Base-by-base conservation (phyloP, 2,797 vertebrate genomes). In the Scolopax bukidnonensis region DNA sequence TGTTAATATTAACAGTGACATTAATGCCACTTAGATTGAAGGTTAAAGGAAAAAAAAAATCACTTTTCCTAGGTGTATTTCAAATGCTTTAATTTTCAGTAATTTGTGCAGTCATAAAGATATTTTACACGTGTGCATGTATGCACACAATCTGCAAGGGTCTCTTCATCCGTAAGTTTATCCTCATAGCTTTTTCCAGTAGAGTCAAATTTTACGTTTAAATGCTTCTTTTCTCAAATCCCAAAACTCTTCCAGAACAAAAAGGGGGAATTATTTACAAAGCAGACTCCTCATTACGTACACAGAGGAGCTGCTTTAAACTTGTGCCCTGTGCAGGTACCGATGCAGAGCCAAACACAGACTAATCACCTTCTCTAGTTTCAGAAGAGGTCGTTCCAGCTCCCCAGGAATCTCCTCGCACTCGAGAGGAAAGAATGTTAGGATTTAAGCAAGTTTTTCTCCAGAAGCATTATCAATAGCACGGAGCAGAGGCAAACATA, bases 71-170 rank as follows among this genome's bases (percentile, higher is more conserved):
- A 12, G 10, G 6, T 24, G 1, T 16, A 56, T 60, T 87, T 63
- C 7, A 11, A 27, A 33, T 45, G 36, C 2, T 68, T 73, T 51
- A 7, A 10, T 54, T 75, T 84, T 71, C 48, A 63, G 36, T 10
- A 38, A 32, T 65, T 10, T 32, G 20, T 27, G 45, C 61, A 69
- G 8, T 38, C 74, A 12, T 53, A 9, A 10, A 43, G 33, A 23
- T 64, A 15, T 5, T 3, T 27, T 11, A 6, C 1, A 0, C 3
- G 8, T 11, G 17, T 41, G 10, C 1, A 1, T 1, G 2, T 5
- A 33, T 12, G 21, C 23, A 43, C 9, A 36, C 9, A 33, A 24
- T 21, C 32, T 67, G 43, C 27, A 67, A 24, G 0, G 0, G 21
- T 54, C n/a, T 24, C 38, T 59, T 74, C 16, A 61, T 24, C 32